These are phyloP conservation scores for Phaethornis superciliosus DNA, from an alignment of 2,113 vertebrate species.

Conservation along the genomic window DNA sequence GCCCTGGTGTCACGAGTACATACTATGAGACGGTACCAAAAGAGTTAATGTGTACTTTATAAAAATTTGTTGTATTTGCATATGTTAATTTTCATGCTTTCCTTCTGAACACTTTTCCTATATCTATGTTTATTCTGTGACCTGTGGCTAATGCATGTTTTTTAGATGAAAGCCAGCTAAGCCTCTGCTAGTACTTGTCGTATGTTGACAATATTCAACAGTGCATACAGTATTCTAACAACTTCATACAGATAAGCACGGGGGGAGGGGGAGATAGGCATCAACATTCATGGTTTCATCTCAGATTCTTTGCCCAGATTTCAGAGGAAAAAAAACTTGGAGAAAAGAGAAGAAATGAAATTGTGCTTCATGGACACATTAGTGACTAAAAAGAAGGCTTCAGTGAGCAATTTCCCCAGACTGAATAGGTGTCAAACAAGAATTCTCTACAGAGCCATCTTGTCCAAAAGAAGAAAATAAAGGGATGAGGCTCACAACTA, in stretches of 20 bases:
- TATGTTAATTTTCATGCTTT: conserved; percentile 15
- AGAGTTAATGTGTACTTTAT: background rate
- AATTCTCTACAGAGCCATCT: background rate
- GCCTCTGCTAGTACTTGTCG: conserved; percentile 4
- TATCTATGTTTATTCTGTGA: conserved; percentile 44
- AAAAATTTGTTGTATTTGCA: background rate
- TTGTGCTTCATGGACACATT: background rate
- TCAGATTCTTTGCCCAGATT: conserved; percentile 1
- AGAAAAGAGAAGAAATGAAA: conserved; percentile 3
- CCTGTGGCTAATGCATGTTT: conserved; percentile 54
- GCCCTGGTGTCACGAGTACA: background rate
- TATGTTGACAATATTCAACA: conserved; percentile 34
- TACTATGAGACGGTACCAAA: background rate
- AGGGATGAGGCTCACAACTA: background rate
- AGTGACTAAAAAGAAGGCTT: conserved; percentile 37
- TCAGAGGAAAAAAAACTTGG: background rate
- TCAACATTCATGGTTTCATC: background rate
- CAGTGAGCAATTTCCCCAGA: conserved; percentile 49
- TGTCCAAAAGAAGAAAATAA: conserved; percentile 30
- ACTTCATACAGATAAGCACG: background rate
- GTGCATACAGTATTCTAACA: background rate
- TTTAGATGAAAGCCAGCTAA: conserved; percentile 35
- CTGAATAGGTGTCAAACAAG: conserved; percentile 33
- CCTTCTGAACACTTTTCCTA: background rate
- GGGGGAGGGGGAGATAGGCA: background rate